Percentiles rank a stretch among this genome's conserved stretches.
These are phyloP conservation scores for Pyrocephalus nanus DNA, from an alignment of 2,797 vertebrate species.

Conservation along the genomic window DNA sequence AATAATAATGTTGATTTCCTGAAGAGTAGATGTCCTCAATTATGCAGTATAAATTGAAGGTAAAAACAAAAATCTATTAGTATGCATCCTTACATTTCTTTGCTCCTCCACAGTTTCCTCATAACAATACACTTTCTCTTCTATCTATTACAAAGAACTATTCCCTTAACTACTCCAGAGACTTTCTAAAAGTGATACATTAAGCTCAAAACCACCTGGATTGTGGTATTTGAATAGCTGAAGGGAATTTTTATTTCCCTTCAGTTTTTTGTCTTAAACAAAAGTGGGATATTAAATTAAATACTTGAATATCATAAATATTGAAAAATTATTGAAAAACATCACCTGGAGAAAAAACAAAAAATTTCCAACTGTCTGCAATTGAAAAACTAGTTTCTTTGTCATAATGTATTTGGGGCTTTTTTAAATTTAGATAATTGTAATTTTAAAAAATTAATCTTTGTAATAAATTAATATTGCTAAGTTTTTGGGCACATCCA, in stretches of 20 bases:
- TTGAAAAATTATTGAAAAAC: background rate
- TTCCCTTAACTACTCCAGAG: slow-evolving; percentile 2
- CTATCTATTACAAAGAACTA: background rate
- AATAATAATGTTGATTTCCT: slow-evolving; percentile 26
- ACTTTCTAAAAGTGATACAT: background rate
- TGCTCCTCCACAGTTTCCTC: background rate
- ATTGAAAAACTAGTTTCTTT: background rate
- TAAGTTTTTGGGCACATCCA: background rate
- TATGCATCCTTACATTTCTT: slow-evolving; percentile 15
- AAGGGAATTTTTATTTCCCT: slow-evolving; percentile 12
- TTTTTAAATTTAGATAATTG: background rate
- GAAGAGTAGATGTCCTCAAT: background rate
- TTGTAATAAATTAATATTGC: background rate
- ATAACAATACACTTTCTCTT: slow-evolving; percentile 1
- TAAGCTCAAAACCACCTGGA: slow-evolving; percentile 32
- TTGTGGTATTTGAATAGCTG: slow-evolving; percentile 2
- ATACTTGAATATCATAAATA: background rate
- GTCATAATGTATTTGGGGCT: background rate
- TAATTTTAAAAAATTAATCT: background rate
- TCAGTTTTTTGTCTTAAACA: background rate
- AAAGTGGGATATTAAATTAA: background rate
- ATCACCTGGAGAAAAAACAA: background rate
- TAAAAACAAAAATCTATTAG: slow-evolving; percentile 42
- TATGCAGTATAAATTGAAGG: slow-evolving; percentile 17
- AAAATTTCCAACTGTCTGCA: background rate